phyloP scores from a whole-genome alignment of 2,888 invertebrate species.

The Nebria brevicollis region DNA sequence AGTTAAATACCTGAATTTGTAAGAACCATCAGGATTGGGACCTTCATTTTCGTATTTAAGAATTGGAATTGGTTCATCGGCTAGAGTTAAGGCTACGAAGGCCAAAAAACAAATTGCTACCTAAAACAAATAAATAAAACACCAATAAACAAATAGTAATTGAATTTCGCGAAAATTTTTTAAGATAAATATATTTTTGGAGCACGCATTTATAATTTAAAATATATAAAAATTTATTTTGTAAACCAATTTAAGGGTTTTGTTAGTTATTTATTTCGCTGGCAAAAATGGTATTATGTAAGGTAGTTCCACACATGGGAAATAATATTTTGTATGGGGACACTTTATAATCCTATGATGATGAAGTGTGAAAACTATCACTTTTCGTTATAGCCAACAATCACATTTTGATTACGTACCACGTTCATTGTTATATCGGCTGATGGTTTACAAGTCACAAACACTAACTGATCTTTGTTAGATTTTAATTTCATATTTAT shows the following conservation, averaged over 20 bases:
- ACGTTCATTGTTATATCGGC: constrained; percentile 38
- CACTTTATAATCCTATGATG: constrained; percentile 4
- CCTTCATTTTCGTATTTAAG: constrained; percentile 71
- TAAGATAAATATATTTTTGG: not conserved
- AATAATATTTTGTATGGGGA: not conserved
- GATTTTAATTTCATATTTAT: constrained; percentile 39
- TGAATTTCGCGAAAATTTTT: not conserved
- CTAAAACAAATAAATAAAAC: constrained; percentile 16
- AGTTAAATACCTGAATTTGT: constrained; percentile 65
- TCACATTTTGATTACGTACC: constrained; percentile 34
- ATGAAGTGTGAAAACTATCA: not conserved
- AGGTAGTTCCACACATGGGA: too few relatives aligned
- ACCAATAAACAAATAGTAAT: not conserved
- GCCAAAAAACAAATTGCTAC: constrained; percentile 46
- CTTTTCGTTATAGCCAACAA: not conserved
- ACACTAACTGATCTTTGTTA: constrained; percentile 29
- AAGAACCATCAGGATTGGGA: constrained; percentile 71
- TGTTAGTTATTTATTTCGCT: too few relatives aligned
- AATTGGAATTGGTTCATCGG: constrained; percentile 68
- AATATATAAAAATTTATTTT: too few relatives aligned
- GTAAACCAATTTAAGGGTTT: too few relatives aligned
- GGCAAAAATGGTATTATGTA: too few relatives aligned
- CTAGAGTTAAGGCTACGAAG: constrained; percentile 43
- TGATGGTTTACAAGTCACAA: constrained; percentile 29
- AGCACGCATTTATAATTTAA: too few relatives aligned